A percentile compares a stretch with the other conserved stretches of the same genome.
phyloP scores from a whole-genome alignment of 2,888 invertebrate species.

The Anagyrus pseudococci region DNA sequence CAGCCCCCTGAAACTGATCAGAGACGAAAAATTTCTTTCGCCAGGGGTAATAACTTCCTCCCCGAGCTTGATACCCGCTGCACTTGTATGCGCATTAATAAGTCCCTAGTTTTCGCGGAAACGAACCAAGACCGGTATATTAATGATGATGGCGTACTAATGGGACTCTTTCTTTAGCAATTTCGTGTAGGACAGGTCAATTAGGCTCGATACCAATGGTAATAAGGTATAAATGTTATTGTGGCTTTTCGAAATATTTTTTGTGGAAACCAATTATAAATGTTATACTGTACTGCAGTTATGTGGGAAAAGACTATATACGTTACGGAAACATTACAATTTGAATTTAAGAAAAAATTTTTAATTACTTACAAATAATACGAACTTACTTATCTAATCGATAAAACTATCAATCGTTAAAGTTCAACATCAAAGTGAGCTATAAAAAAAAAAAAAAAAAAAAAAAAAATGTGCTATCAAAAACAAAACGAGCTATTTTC shows the following conservation, averaged over 20 bases:
- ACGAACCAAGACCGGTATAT: neutral
- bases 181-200: neutral
- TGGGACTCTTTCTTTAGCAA: neutral
- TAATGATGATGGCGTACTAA: neutral
- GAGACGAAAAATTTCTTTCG: neutral
- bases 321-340: too few relatives aligned
- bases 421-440: too few relatives aligned
- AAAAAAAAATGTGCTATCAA: too few relatives aligned
- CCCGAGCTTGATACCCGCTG: neutral
- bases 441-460: too few relatives aligned
- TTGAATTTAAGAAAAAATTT: too few relatives aligned
- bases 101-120: neutral
- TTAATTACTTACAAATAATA: too few relatives aligned
- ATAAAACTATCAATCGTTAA: too few relatives aligned
- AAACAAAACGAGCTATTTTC: too few relatives aligned
- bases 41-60: neutral
- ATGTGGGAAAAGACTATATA: too few relatives aligned
- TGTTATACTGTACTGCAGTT: too few relatives aligned
- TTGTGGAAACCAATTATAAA: too few relatives aligned
- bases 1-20: neutral
- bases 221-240: neutral
- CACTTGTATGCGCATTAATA: neutral
- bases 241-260: neutral
- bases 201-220: neutral
- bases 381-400: too few relatives aligned